A percentile compares a stretch with the other conserved stretches of the same genome.
phyloP scores from a whole-genome alignment of 1,140 invertebrate species.

The Glossosoma conforme region DNA sequence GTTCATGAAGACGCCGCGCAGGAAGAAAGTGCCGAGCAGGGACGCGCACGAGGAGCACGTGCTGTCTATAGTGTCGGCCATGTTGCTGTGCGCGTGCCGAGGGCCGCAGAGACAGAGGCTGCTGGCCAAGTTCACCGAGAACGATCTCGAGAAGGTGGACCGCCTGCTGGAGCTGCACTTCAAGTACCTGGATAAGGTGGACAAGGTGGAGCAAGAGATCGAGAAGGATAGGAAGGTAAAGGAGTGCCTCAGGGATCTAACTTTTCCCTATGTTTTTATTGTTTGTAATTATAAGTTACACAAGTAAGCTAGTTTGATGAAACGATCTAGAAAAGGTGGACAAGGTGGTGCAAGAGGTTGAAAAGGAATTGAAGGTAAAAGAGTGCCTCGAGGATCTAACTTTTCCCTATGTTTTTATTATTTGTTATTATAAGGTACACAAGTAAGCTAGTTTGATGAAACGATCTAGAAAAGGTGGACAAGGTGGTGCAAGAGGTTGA shows the following conservation, averaged over 20 bases:
- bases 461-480: conserved; percentile 92
- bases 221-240: conserved; percentile 54
- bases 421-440: too few species aligned
- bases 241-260: too few species aligned
- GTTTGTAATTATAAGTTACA: too few species aligned
- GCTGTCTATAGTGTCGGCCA: conserved; percentile 85
- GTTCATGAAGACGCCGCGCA: conserved; percentile 98
- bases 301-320: too few species aligned
- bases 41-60: conserved; percentile 97
- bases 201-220: conserved; percentile 76
- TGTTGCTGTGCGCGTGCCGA: conserved; percentile 89
- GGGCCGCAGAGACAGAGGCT: conserved; percentile 85
- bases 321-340: too few species aligned
- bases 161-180: conserved; percentile 94
- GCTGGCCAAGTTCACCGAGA: conserved; percentile 95
- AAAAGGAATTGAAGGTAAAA: too few species aligned
- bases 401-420: too few species aligned
- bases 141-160: conserved; percentile 98
- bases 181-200: conserved; percentile 94
- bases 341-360: too few species aligned
- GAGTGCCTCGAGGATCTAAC: too few species aligned
- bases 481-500: conserved; percentile 75
- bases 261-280: too few species aligned
- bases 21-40: conserved; percentile 76
- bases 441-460: too few species aligned